A percentile compares a stretch with the other conserved stretches of the same genome.
These are phyloP conservation scores for Timema cristinae DNA, from an alignment of 2,888 invertebrate genomes.

Conservation along the genomic window DNA sequence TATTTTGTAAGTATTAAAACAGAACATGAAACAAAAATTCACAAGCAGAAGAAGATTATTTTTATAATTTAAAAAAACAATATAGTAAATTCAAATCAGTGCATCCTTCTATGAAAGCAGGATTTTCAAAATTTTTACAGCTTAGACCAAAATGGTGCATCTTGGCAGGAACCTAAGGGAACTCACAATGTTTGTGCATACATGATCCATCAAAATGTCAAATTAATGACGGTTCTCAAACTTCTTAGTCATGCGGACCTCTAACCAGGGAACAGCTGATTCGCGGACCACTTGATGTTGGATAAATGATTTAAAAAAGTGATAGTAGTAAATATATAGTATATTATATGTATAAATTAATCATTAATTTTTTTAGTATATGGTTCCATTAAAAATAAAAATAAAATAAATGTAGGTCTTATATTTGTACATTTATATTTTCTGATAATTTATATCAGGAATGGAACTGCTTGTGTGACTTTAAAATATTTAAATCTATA, in stretches of 20 bases:
- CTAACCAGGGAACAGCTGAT: too few relatives aligned
- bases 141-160: too few relatives aligned
- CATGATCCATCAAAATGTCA: conserved; percentile 32
- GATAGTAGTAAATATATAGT: too few relatives aligned
- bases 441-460: neutral
- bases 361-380: neutral
- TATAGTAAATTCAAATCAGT: conserved; percentile 26
- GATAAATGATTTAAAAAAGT: too few relatives aligned
- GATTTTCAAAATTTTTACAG: conserved; percentile 32
- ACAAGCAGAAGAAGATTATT: conserved; percentile 19
- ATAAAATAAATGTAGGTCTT: neutral
- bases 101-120: conserved; percentile 25
- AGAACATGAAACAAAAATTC: conserved; percentile 1
- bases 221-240: conserved; percentile 32
- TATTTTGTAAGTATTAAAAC: conserved; percentile 27
- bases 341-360: too few relatives aligned
- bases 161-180: too few relatives aligned
- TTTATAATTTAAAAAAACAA: conserved; percentile 12
- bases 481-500: too few relatives aligned
- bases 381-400: conserved; percentile 3
- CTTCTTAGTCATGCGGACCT: too few relatives aligned
- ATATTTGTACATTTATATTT: too few relatives aligned
- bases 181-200: conserved; percentile 34
- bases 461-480: too few relatives aligned
- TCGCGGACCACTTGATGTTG: too few relatives aligned